Conservation (phyloP, 2,113 vertebrate genomes). For the Promerops cafer region DNA sequence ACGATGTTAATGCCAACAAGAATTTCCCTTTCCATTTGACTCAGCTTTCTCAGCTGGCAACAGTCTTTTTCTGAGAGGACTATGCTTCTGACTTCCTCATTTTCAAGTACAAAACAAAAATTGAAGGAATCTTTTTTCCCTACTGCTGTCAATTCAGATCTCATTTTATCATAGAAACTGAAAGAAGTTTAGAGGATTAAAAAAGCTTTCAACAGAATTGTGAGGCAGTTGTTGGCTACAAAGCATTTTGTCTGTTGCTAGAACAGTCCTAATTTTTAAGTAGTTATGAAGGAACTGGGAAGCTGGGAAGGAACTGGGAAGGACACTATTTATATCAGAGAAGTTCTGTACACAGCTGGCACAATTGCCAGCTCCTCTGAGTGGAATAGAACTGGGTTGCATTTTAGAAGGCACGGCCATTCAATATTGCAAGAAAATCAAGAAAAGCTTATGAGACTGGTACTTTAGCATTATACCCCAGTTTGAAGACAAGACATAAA, state of each 20-base stretch:
- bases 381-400: not conserved
- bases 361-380: not conserved
- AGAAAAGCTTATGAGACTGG: not conserved
- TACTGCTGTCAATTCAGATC: not conserved
- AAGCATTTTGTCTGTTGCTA: not conserved
- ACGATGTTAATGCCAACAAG: not conserved
- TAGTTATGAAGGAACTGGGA: not conserved
- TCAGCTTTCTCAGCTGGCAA: not conserved
- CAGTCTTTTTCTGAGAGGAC: not conserved
- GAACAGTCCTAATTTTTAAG: slow-evolving; percentile 4
- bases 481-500: not conserved
- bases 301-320: not conserved
- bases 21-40: not conserved
- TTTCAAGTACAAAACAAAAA: not conserved
- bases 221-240: not conserved
- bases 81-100: not conserved
- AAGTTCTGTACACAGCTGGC: not conserved
- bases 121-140: not conserved
- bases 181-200: not conserved
- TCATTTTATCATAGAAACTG: not conserved
- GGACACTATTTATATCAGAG: not conserved
- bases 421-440: not conserved
- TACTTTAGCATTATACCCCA: not conserved
- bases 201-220: slow-evolving; percentile 13
- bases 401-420: not conserved